Evolutionary conservation across 2,888 invertebrate genomes (phyloP).

Genomic region (Polia nebulosa): DNA sequence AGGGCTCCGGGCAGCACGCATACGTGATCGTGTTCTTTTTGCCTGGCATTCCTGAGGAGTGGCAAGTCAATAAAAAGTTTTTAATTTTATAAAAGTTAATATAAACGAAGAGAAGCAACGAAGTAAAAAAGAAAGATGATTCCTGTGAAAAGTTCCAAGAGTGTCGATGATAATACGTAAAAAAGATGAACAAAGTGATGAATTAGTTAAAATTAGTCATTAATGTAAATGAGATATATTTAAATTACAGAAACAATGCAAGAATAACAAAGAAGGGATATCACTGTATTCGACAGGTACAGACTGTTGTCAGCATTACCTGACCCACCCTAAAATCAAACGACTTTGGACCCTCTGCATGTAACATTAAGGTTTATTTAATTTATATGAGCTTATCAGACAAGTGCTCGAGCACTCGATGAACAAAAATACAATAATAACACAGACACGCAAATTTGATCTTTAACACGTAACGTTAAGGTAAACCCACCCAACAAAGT

Average conservation of each 20-base stretch:
- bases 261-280: neutral
- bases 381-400: too few species aligned
- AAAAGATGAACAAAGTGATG: neutral
- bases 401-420: too few species aligned
- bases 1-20: constrained; percentile 98
- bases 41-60: constrained; percentile 95
- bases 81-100: neutral
- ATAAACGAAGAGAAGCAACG: neutral
- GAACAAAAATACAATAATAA: too few species aligned
- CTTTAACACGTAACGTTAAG: too few species aligned
- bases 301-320: too few species aligned
- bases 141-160: too few species aligned
- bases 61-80: constrained; percentile 4
- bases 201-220: neutral
- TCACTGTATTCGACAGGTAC: neutral
- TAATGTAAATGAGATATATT: neutral
- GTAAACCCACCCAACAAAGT: too few species aligned
- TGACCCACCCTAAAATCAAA: too few species aligned
- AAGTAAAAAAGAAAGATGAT: neutral
- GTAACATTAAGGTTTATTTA: too few species aligned
- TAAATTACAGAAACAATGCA: neutral
- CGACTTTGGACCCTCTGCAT: too few species aligned
- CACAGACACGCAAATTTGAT: too few species aligned
- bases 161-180: neutral
- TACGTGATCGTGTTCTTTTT: constrained; percentile 97